These are phyloP conservation scores for Ancistrus triradiatus DNA, from an alignment of 2,113 vertebrate genomes.

Conservation along the genomic window DNA sequence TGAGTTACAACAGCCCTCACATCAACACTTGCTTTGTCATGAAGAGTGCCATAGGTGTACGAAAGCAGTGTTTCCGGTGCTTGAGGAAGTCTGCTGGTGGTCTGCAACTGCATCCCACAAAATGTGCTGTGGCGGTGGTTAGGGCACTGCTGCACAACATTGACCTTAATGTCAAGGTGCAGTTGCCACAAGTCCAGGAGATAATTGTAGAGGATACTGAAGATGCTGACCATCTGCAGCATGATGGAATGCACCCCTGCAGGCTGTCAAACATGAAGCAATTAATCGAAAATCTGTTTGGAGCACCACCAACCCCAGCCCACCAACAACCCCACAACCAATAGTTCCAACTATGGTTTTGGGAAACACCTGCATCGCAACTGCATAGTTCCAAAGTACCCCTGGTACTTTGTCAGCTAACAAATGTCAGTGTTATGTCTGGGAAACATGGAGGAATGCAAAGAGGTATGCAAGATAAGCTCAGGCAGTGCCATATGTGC, in stretches of 20 bases:
- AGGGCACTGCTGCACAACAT: not conserved
- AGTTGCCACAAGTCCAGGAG: not conserved
- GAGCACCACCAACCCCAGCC: not conserved
- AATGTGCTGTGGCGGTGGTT: constrained; percentile 4
- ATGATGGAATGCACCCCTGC: not conserved
- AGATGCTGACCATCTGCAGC: not conserved
- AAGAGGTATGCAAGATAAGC: too few relatives aligned
- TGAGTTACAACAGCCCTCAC: not conserved
- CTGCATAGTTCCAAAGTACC: constrained; percentile 3
- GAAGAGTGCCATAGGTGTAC: not conserved
- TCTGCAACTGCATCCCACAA: not conserved
- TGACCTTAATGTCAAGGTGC: not conserved
- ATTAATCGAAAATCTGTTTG: not conserved
- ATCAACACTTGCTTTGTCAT: not conserved
- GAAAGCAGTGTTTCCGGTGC: not conserved
- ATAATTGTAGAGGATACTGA: not conserved
- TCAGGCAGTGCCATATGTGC: too few relatives aligned
- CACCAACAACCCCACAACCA: not conserved
- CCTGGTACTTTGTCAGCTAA: too few relatives aligned
- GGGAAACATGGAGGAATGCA: too few relatives aligned
- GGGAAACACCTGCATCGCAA: constrained; percentile 1
- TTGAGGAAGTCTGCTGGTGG: not conserved
- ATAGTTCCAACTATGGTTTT: not conserved
- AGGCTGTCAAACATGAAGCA: not conserved
- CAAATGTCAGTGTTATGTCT: too few relatives aligned